A percentile compares a stretch with the other conserved stretches of the same genome.
These are phyloP conservation scores for Macrostomum lignano DNA, from an alignment of 1,140 invertebrate genomes.

Conservation along the genomic window DNA sequence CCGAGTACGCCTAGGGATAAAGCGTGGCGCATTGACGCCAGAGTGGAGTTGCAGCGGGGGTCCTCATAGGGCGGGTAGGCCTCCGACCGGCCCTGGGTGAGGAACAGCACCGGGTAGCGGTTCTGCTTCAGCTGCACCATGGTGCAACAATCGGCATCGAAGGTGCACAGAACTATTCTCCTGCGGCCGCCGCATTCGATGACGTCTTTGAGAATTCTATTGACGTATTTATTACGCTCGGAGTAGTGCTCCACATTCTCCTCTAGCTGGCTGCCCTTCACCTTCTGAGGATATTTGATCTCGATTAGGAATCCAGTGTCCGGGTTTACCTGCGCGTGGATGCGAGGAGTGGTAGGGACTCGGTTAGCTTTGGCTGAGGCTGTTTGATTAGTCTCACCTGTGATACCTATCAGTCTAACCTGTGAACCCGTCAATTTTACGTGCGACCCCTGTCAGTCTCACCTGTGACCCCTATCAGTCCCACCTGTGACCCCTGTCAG, in stretches of 20 bases:
- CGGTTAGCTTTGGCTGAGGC: too few relatives aligned
- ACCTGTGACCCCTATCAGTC: too few relatives aligned
- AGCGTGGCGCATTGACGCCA: slow-evolving; percentile 50
- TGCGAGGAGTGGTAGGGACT: too few relatives aligned
- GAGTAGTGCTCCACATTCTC: slow-evolving; percentile 57
- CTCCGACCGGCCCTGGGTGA: slow-evolving; percentile 51
- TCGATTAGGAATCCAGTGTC: too few relatives aligned
- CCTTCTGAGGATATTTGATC: too few relatives aligned
- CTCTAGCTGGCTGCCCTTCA: slow-evolving; percentile 45
- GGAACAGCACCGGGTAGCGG: slow-evolving; percentile 66
- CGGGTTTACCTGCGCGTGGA: too few relatives aligned
- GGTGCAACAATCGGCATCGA: slow-evolving; percentile 70
- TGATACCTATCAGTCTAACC: too few relatives aligned
- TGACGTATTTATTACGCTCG: slow-evolving; percentile 62
- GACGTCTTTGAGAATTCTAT: slow-evolving; percentile 49
- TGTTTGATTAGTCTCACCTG: too few relatives aligned
- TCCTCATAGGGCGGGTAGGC: slow-evolving; percentile 54
- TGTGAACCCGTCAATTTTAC: too few relatives aligned
- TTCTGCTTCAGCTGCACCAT: slow-evolving; percentile 63
- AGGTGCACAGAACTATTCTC: slow-evolving; percentile 62
- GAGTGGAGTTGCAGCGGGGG: slow-evolving; percentile 45
- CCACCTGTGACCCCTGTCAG: too few relatives aligned
- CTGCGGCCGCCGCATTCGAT: slow-evolving; percentile 43
- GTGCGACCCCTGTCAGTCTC: too few relatives aligned
- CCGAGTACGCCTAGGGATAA: slow-evolving; percentile 31